Evolutionary conservation across 1,140 invertebrate species (phyloP).

Genomic region (Hesperophylax magnus): DNA sequence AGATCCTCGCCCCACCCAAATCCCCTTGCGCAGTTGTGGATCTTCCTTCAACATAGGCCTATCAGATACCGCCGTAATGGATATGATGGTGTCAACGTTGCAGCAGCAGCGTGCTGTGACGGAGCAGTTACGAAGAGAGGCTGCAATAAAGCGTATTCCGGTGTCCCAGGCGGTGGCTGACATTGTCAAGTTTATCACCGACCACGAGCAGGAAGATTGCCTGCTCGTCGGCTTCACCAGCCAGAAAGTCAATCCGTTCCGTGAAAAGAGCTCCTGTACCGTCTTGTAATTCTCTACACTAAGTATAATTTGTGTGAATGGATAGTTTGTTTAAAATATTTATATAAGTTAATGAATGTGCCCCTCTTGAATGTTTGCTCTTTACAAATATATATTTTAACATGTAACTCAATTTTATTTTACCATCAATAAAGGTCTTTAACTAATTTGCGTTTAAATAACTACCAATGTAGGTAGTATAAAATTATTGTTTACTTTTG

Average conservation of each 20-base stretch:
- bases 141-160: conserved; percentile 88
- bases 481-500: too few relatives aligned
- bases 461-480: too few relatives aligned
- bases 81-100: conserved; percentile 91
- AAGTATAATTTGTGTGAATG: conserved; percentile 30
- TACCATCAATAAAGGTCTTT: conserved; percentile 47
- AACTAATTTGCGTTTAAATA: neutral
- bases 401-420: conserved; percentile 50
- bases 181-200: conserved; percentile 93
- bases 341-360: conserved; percentile 42
- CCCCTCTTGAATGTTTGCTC: conserved; percentile 38
- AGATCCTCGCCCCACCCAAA: conserved; percentile 48
- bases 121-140: conserved; percentile 94
- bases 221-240: conserved; percentile 95
- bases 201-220: conserved; percentile 95
- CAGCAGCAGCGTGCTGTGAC: conserved; percentile 94
- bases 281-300: conserved; percentile 76
- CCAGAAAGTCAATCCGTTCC: conserved; percentile 97
- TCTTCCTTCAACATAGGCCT: conserved; percentile 77
- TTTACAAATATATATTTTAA: conserved; percentile 38
- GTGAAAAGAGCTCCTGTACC: conserved; percentile 94
- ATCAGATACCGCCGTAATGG: conserved; percentile 88
- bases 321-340: conserved; percentile 40
- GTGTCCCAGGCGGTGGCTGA: conserved; percentile 92
- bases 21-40: conserved; percentile 22